Evolutionary conservation across 2,888 invertebrate species (phyloP), one percentile per base, ranked within the genome.

Genomic region (Molorchus minor): DNA sequence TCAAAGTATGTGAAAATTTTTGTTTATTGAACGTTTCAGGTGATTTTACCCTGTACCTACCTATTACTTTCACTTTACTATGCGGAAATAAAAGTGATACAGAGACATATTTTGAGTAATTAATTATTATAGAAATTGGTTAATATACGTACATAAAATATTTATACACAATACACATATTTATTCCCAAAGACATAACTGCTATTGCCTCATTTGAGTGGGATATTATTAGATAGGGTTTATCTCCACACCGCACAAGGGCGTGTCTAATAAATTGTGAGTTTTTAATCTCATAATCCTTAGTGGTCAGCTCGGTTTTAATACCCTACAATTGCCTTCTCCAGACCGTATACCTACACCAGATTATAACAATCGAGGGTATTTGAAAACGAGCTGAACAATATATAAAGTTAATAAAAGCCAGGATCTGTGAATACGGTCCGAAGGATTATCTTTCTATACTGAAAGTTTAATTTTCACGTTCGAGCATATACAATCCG

Each of bases 181-280:
- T n/a, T n/a, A n/a, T n/a, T n/a, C n/a, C n/a, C n/a, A n/a, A n/a
- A n/a, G n/a, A n/a, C n/a, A n/a, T 10, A 10, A 33, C 7, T 33
- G 33, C 3, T 33, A 33, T 33, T 10, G 35, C 25, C 29, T 49
- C 25, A 49, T 38, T 36, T 21, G 36, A 49, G 49, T 20, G 21
- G 13, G 38, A 15, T 49, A n/a, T 25, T 38, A 38, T 38, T 38
- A 49, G 38, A 49, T 38, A 49, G 33, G 49, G 49, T 38, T 38
- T 49, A 21, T 38, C 49, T 38, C 49, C n/a, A 15, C 13, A 36
- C 38, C 25, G 15, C 15, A 16, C 21, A 20, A 38, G 49, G 49
- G 49, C 38, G 49, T 36, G 49, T 17, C 49, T 38, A 49, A 49
- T 49, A 49, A 49, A 49, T 49, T 49, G 36, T 38, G 49, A 49